Percentiles rank a stretch among this genome's conserved stretches.
Conservation (phyloP, 2,888 invertebrate genomes). For the Gerosis bhagava region DNA sequence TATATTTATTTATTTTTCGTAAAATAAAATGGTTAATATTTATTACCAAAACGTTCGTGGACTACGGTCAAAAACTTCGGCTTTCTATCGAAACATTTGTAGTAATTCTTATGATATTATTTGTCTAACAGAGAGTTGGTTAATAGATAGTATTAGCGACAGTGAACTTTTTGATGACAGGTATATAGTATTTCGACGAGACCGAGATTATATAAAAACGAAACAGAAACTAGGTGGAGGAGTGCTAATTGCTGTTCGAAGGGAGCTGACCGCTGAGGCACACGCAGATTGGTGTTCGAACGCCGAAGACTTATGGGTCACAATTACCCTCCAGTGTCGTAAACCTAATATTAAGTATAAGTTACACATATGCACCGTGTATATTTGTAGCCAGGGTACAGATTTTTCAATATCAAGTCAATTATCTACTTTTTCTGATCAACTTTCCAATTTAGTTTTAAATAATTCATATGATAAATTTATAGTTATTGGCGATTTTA, state of each 20-base stretch:
- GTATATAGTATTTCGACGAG: conserved; percentile 20
- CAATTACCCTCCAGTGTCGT: neutral
- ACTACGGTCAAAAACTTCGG: conserved; percentile 1
- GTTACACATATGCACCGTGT: conserved; percentile 1
- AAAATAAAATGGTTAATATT: conserved; percentile 6
- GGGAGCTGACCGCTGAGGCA: neutral
- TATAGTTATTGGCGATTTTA: conserved; percentile 15
- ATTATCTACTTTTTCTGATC: neutral
- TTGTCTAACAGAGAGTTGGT: conserved; percentile 21
- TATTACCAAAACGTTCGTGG: conserved; percentile 11
- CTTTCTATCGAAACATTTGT: conserved; percentile 4
- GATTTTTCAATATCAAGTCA: neutral
- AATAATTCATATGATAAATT: conserved; percentile 11
- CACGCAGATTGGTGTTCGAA: neutral
- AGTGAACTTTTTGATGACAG: conserved; percentile 22
- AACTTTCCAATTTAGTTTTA: neutral
- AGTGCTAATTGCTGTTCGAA: conserved; percentile 18
- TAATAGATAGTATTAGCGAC: conserved; percentile 5
- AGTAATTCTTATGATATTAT: conserved; percentile 37
- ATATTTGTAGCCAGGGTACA: conserved; percentile 3
- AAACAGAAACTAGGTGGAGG: conserved; percentile 20
- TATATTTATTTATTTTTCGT: no score
- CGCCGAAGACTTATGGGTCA: conserved; percentile 3
- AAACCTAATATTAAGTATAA: conserved; percentile 1
- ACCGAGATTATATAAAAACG: conserved; percentile 8